Conservation (phyloP, 2,797 vertebrate genomes). For the Monodelphis domestica region DNA sequence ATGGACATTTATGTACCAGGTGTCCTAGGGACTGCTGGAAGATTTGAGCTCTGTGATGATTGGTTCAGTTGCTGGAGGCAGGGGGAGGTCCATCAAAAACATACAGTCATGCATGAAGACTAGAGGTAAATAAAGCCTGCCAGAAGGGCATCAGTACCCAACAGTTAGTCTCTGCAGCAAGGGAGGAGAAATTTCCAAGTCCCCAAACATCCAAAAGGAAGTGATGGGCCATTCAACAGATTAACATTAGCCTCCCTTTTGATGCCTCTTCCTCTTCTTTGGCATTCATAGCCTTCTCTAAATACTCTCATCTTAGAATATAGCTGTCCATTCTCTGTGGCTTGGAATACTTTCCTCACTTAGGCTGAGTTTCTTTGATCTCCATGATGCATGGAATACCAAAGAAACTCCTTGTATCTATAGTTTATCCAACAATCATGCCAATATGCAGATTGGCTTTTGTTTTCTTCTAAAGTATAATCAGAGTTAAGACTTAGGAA, state of each 20-base stretch:
- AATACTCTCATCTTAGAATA: neutral
- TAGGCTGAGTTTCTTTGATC: neutral
- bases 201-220: neutral
- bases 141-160: neutral
- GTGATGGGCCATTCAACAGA: too few relatives aligned
- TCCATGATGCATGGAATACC: neutral
- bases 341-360: neutral
- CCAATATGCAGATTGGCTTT: neutral
- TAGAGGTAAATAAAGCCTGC: neutral
- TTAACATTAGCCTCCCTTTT: too few relatives aligned
- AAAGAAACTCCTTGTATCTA: neutral
- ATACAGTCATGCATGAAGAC: neutral
- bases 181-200: neutral
- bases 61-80: neutral
- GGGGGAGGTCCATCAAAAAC: neutral
- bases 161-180: neutral
- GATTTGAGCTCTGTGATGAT: neutral
- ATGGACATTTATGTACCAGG: neutral
- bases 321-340: neutral
- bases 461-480: neutral
- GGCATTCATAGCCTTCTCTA: neutral
- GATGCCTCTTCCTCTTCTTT: neutral
- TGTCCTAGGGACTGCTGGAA: neutral
- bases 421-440: neutral
- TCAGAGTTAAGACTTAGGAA: neutral